Evolutionary conservation across 1,140 invertebrate species (phyloP).

Genomic region (Aradophagus sp.): DNA sequence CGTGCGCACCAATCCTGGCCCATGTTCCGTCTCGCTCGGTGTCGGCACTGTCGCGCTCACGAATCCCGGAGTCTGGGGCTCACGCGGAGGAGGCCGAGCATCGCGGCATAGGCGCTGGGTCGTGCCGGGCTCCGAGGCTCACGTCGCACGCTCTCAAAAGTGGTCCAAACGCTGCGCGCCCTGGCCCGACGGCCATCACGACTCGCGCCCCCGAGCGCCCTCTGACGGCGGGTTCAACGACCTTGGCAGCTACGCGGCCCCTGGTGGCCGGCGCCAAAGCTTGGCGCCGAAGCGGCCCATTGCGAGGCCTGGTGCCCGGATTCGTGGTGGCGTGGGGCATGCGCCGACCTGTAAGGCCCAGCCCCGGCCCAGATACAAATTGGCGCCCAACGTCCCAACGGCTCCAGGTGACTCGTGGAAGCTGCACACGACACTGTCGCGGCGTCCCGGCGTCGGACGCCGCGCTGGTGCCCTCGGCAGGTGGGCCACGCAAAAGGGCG

Average conservation of each 20-base stretch:
- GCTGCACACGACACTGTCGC: background rate
- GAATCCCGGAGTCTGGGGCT: background rate
- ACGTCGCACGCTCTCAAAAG: no score
- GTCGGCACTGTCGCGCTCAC: background rate
- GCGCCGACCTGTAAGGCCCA: no score
- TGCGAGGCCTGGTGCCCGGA: no score
- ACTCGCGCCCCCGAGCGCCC: conserved; percentile 11
- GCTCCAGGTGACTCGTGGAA: background rate
- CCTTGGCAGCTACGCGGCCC: no score
- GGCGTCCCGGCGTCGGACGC: conserved; percentile 22
- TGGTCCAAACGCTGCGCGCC: no score
- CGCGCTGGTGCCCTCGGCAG: conserved; percentile 13
- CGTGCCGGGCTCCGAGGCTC: no score
- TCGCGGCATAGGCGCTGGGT: no score
- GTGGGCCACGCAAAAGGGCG: conserved; percentile 42
- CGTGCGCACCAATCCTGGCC: conserved; percentile 84
- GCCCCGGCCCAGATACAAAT: background rate
- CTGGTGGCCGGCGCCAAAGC: no score
- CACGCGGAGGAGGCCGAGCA: no score
- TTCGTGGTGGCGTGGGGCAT: conserved; percentile 31
- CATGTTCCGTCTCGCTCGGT: conserved; percentile 69
- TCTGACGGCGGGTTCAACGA: conserved; percentile 33
- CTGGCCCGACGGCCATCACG: conserved; percentile 34
- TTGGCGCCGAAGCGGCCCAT: no score
- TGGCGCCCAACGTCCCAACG: conserved; percentile 11